phyloP scores from a whole-genome alignment of 2,888 invertebrate genomes.

The Phorcus lineatus region DNA sequence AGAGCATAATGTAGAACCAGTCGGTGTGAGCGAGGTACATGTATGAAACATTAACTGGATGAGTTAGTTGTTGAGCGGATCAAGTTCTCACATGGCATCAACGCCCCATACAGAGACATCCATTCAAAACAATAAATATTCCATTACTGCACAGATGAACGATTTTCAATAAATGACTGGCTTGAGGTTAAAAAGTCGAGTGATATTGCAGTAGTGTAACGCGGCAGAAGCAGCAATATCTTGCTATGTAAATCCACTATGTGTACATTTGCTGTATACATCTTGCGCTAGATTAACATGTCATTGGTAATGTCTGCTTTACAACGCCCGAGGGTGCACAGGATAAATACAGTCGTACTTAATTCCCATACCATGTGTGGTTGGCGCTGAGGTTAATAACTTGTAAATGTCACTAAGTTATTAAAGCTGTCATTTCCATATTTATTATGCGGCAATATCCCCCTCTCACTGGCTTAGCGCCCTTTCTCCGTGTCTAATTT shows the following conservation, averaged over 20 bases:
- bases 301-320: neutral
- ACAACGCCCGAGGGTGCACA: neutral
- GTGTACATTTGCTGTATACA: neutral
- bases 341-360: neutral
- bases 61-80: too few species aligned
- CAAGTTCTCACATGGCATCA: too few species aligned
- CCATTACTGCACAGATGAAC: neutral
- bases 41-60: too few species aligned
- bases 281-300: neutral
- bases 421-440: neutral
- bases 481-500: too few species aligned
- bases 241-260: neutral
- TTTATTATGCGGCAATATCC: neutral
- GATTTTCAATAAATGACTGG: neutral
- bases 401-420: neutral
- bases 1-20: too few species aligned
- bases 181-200: neutral
- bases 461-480: neutral
- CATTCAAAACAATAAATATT: neutral
- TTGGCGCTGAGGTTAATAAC: neutral
- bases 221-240: neutral
- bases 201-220: neutral
- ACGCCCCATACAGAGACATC: too few species aligned
- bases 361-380: neutral
- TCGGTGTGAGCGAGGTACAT: too few species aligned